Percentiles rank a stretch among this genome's conserved stretches.
phyloP scores from a whole-genome alignment of 2,888 invertebrate genomes.

The Erannis defoliaria region DNA sequence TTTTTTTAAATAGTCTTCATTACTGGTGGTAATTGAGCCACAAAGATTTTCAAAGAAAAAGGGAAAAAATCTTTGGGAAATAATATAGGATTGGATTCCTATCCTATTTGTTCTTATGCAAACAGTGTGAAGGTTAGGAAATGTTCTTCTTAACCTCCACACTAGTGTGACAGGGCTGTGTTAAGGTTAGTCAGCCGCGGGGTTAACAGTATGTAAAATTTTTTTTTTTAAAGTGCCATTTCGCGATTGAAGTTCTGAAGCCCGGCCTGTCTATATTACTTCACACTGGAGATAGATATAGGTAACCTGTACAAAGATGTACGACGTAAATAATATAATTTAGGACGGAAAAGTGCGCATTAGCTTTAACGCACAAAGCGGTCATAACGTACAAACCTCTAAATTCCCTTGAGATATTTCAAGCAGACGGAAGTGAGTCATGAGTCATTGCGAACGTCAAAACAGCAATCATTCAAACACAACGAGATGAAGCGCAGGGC shows the following conservation, averaged over 20 bases:
- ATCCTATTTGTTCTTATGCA: too few relatives aligned
- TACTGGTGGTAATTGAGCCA: too few relatives aligned
- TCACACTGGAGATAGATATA: neutral
- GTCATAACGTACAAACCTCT: constrained; percentile 2
- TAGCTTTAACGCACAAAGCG: constrained; percentile 9
- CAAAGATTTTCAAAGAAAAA: too few relatives aligned
- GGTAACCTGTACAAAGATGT: neutral
- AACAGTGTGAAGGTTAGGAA: too few relatives aligned
- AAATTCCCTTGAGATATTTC: constrained; percentile 28
- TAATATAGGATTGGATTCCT: too few relatives aligned
- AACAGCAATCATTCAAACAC: constrained; percentile 64
- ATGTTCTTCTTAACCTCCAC: too few relatives aligned
- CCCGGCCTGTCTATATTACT: neutral
- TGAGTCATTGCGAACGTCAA: constrained; percentile 66
- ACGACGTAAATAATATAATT: neutral
- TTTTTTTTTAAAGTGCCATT: neutral
- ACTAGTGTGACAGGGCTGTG: too few relatives aligned
- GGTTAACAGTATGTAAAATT: too few relatives aligned
- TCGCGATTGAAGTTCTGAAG: neutral
- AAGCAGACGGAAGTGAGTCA: constrained; percentile 59
- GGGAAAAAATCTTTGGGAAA: too few relatives aligned
- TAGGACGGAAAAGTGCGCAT: neutral
- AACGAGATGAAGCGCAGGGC: constrained; percentile 64
- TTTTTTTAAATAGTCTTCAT: too few relatives aligned
- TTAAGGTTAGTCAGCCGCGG: too few relatives aligned